Percentiles rank a stretch among this genome's conserved stretches.
Evolutionary conservation across 2,888 invertebrate genomes (phyloP).

Genomic region (Orthosia incerta): DNA sequence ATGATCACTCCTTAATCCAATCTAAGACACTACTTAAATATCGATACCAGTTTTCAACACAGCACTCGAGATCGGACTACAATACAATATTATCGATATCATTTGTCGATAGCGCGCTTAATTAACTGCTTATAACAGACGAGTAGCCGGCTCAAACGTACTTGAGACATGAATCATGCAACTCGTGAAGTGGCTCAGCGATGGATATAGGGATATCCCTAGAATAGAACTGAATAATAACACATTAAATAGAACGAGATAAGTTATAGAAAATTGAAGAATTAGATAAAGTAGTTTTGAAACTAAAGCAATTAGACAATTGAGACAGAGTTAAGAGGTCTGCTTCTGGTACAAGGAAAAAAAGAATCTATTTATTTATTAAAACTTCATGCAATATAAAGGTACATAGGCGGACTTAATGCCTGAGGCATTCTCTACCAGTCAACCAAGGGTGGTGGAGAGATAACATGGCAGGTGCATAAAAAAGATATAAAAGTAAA

Average conservation of each 20-base stretch:
- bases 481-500: too few species aligned
- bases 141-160: conserved; percentile 52
- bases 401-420: too few species aligned
- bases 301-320: too few species aligned
- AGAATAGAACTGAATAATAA: conserved; percentile 41
- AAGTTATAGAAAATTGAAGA: background rate
- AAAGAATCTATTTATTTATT: too few species aligned
- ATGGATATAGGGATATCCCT: conserved; percentile 53
- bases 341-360: too few species aligned
- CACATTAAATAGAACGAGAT: background rate
- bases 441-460: too few species aligned
- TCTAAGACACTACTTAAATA: conserved; percentile 24
- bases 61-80: conserved; percentile 41
- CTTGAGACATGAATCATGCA: conserved; percentile 60
- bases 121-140: conserved; percentile 56
- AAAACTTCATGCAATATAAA: too few species aligned
- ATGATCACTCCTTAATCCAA: conserved; percentile 29
- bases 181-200: conserved; percentile 42
- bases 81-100: conserved; percentile 48
- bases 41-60: conserved; percentile 50
- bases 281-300: background rate
- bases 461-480: too few species aligned
- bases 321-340: too few species aligned
- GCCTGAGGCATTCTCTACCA: too few species aligned
- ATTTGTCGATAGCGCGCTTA: conserved; percentile 56